Base-by-base conservation (phyloP, 2,888 invertebrate species). In the Anaspis maculata region DNA sequence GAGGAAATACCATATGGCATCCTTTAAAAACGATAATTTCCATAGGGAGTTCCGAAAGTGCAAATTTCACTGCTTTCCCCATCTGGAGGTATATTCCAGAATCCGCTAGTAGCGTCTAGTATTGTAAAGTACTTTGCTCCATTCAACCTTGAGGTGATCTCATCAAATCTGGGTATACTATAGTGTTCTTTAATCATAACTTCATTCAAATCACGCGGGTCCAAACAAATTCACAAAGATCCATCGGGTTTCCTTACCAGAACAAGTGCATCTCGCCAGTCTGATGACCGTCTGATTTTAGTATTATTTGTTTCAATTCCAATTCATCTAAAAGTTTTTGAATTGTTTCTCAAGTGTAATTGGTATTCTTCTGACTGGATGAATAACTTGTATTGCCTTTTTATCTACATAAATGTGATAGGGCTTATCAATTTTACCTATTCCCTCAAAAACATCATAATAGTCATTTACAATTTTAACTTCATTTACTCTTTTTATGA, bases 181-280 rank as follows among this genome's bases (percentile, higher is more conserved):
- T 19, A 39, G 27, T 31, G 13, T 15, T 28, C 22, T 12, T 37
- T 14, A 28, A 38, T 39, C 12, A 42, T 36, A 5, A 23, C 27
- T 29, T 31, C 38, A 27, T 49, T 49, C 15, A 47, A 21, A 22
- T 47, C 33, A 24, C 34, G 29, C 1, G 43, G 41, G 28, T 44
- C 46, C 26, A 47, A 30, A 27, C 44, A 47, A 4, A 49, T 32
- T 21, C 45, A 30, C 25, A 47, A 14, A 11, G 35, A 32, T 5
- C 22, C 27, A 31, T 46, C 32, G 11, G 24, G 14, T 35, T 49
- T 49, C 21, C 25, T 25, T 3, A 45, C 45, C 23, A 46, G n/a
- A 9, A 45, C 45, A 6, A 41, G 27, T n/a, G 45, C 27, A 32
- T 41, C 46, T 6, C 42, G 28, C 46, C 47, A 49, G 2, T 47